A percentile compares a stretch with the other conserved stretches of the same genome.
Evolutionary conservation across 2,888 invertebrate species (phyloP).

Genomic region (Cheilosia variabilis): DNA sequence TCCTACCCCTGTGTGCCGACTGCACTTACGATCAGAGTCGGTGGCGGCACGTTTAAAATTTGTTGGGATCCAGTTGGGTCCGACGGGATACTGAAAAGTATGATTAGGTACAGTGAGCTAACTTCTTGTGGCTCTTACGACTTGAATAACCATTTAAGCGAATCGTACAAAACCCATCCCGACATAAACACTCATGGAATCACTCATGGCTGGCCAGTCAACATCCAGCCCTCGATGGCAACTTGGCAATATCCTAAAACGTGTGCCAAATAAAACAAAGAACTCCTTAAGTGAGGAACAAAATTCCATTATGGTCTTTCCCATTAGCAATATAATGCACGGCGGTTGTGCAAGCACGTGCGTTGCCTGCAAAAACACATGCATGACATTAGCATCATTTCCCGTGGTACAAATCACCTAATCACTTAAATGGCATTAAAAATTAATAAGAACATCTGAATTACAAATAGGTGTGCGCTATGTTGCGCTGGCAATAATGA

Average conservation of each 20-base stretch:
- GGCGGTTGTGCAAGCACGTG: slow-evolving; percentile 51
- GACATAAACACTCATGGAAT: too few relatives aligned
- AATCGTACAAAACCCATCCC: too few relatives aligned
- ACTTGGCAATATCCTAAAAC: background rate
- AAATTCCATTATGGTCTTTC: slow-evolving; percentile 31
- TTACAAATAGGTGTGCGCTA: slow-evolving; percentile 31
- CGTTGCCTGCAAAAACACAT: slow-evolving; percentile 44
- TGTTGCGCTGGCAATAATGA: slow-evolving; percentile 42
- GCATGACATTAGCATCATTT: slow-evolving; percentile 45
- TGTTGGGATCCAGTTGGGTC: too few relatives aligned
- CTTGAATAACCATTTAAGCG: too few relatives aligned
- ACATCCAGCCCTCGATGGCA: background rate
- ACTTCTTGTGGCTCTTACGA: too few relatives aligned
- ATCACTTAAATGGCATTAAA: slow-evolving; percentile 66
- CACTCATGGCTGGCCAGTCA: too few relatives aligned
- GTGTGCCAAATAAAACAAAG: slow-evolving; percentile 7
- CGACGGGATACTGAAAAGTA: too few relatives aligned
- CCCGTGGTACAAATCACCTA: slow-evolving; percentile 62
- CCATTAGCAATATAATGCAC: slow-evolving; percentile 32
- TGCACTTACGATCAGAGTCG: too few relatives aligned
- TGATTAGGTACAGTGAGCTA: too few relatives aligned
- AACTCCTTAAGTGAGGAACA: slow-evolving; percentile 20
- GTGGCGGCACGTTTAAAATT: too few relatives aligned
- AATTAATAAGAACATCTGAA: slow-evolving; percentile 64
- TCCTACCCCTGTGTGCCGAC: too few relatives aligned